Evolutionary conservation across 2,797 vertebrate species (phyloP).

Genomic region (Chelon labrosus): DNA sequence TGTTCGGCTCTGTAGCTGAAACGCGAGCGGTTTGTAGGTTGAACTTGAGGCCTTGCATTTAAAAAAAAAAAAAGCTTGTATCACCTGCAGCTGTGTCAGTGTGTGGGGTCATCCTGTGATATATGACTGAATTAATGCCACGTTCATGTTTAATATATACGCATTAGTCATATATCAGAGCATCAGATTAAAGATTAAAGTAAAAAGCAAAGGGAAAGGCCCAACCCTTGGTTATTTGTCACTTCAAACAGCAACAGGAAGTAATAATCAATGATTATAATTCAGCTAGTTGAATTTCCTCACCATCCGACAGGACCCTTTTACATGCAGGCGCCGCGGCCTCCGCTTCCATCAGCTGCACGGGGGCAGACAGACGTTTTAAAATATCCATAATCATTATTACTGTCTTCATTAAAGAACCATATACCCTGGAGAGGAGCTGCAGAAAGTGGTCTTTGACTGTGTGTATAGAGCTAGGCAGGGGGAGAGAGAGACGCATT

Average conservation of each 20-base stretch:
- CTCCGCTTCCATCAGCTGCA: constrained; percentile 48
- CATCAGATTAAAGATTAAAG: not conserved
- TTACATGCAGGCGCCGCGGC: constrained; percentile 38
- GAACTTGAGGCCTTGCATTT: constrained; percentile 28
- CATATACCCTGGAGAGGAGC: constrained; percentile 78
- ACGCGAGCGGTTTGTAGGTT: constrained; percentile 22
- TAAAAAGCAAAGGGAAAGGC: constrained; percentile 5
- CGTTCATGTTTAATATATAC: not conserved
- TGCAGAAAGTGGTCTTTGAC: constrained; percentile 77
- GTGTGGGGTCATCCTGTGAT: constrained; percentile 23
- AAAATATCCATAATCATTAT: constrained; percentile 82
- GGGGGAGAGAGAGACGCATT: constrained; percentile 69
- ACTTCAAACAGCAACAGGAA: constrained; percentile 36
- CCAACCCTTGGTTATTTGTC: constrained; percentile 38
- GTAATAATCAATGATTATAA: constrained; percentile 43
- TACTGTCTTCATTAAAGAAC: constrained; percentile 82
- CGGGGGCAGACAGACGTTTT: constrained; percentile 66
- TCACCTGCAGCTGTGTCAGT: not conserved
- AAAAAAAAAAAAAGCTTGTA: constrained; percentile 39
- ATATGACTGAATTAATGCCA: constrained; percentile 11
- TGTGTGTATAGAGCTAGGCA: constrained; percentile 69
- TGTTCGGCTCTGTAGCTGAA: constrained; percentile 50
- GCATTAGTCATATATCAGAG: constrained; percentile 5
- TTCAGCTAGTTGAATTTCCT: constrained; percentile 31
- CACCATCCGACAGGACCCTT: constrained; percentile 30